These are phyloP conservation scores for Leptinotarsa tumamoca DNA, from an alignment of 2,888 invertebrate species.

Conservation along the genomic window DNA sequence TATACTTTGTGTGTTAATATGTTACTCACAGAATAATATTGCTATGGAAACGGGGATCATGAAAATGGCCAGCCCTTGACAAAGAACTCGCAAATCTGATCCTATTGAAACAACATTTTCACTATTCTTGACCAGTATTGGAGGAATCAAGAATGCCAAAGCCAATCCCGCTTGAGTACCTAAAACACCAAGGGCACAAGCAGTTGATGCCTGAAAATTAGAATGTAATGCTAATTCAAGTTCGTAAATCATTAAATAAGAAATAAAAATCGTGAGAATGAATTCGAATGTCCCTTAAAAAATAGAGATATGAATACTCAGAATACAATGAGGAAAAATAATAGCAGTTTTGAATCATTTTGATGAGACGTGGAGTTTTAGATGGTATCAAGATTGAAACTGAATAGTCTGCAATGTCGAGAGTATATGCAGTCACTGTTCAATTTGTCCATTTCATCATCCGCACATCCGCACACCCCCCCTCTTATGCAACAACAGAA, in stretches of 20 bases:
- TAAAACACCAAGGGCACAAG: constrained; percentile 79
- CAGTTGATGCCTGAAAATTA: constrained; percentile 68
- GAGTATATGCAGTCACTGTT: too few species aligned
- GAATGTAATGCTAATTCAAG: neutral
- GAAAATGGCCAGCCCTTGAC: constrained; percentile 69
- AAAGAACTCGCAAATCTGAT: constrained; percentile 67
- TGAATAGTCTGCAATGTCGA: too few species aligned
- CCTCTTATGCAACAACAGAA: too few species aligned
- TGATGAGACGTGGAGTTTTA: too few species aligned
- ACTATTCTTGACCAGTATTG: constrained; percentile 59
- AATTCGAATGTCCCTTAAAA: neutral
- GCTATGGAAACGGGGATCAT: constrained; percentile 62
- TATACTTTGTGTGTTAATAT: too few species aligned
- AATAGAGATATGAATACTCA: too few species aligned
- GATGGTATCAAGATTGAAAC: too few species aligned
- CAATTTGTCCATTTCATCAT: too few species aligned
- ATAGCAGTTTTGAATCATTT: too few species aligned
- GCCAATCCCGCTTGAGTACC: constrained; percentile 81
- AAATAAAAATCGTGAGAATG: neutral
- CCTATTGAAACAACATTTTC: constrained; percentile 54
- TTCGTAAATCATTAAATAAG: neutral
- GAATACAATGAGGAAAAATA: too few species aligned
- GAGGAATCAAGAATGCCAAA: constrained; percentile 68
- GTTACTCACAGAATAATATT: constrained; percentile 43
- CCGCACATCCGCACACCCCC: too few species aligned